Evolutionary conservation across 2,888 invertebrate genomes (phyloP), one percentile per base, ranked within the genome.

Genomic region (Desoria tigrina): DNA sequence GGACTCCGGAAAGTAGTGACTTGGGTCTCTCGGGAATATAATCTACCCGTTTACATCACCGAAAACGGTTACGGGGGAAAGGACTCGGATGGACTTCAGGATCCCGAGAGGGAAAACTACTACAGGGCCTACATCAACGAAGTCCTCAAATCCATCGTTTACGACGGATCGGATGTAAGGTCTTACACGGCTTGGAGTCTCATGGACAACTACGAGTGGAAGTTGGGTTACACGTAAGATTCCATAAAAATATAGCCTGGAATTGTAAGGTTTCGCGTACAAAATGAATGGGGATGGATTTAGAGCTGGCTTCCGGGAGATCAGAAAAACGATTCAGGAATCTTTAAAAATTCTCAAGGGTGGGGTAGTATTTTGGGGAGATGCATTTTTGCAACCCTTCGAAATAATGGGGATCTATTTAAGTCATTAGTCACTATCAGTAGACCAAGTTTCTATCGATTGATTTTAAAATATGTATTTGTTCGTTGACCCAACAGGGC

Each of bases 121-220:
- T 73, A 73, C 24, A 61, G 26, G 1, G 42, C 53, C 7, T 75
- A 75, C 58, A 74, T 74, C 42, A 75, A 75, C 24, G 61, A 74
- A 27, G 57, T 74, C 59, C 58, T 75, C 23, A 74, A 75, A 56
- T 63, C 72, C n/a, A 65, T 72, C 11, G 24, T 49, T n/a, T 21
- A 68, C 6, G 75, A 75, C 55, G 69, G 69, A 1, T 68, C 67
- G 37, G 73, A 75, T 58, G 67, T 76, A 3, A 60, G 60, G 23
- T 68, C 68, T 1, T 76, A 73, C 61, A 68, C 71, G 2, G 73
- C 73, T 2, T 73, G 73, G 73, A 66, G 66, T 64, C 63, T 73
- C 14, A 61, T 73, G 6, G 65, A 65, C 27, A 65, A 65, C 56
- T 71, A 67, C 37, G 73, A 73, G 57, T 73, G 73, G 73, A 58